Evolutionary conservation across 2,888 invertebrate species (phyloP).

Genomic region (Arctia plantaginis): DNA sequence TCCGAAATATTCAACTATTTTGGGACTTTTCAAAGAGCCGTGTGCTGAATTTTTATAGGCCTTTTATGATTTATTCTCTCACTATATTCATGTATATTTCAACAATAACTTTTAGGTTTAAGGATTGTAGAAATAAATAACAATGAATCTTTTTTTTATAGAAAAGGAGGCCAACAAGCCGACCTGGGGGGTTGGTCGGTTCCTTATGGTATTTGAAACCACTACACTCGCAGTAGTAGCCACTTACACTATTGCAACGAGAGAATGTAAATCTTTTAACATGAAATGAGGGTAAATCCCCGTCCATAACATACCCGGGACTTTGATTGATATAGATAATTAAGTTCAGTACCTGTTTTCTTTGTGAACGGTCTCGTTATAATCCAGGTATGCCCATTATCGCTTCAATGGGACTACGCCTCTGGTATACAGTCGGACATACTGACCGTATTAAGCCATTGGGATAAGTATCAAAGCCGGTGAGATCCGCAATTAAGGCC

Average conservation of each 20-base stretch:
- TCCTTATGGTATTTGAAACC: neutral
- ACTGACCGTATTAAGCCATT: conserved; percentile 16
- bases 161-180: too few species aligned
- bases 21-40: conserved; percentile 8
- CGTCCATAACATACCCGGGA: neutral
- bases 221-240: neutral
- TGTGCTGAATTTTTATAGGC: conserved; percentile 21
- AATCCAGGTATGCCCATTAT: neutral
- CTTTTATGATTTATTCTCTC: conserved; percentile 11
- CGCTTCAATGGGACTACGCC: neutral
- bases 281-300: neutral
- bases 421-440: neutral
- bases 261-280: too few species aligned
- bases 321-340: neutral
- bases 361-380: neutral
- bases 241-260: too few species aligned
- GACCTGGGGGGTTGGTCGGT: too few species aligned
- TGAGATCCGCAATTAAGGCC: conserved; percentile 12
- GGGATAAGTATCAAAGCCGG: conserved; percentile 2
- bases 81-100: neutral
- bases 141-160: neutral
- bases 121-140: neutral
- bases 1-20: conserved; percentile 30
- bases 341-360: neutral
- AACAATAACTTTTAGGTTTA: neutral